Evolutionary conservation across 1,140 invertebrate genomes (phyloP).

Genomic region (Cardiocondyla obscurior): DNA sequence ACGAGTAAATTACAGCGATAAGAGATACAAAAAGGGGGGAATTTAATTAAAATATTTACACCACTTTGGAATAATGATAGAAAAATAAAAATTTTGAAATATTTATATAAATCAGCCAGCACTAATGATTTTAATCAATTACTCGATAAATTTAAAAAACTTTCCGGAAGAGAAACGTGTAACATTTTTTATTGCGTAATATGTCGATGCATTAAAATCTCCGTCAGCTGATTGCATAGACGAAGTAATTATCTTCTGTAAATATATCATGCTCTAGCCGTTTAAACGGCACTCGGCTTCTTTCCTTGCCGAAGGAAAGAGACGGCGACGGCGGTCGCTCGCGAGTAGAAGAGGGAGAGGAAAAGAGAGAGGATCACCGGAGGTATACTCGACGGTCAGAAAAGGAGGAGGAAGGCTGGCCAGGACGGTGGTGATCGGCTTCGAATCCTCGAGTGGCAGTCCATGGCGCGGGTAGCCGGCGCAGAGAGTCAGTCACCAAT

Average conservation of each 20-base stretch:
- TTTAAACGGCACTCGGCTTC: slow-evolving; percentile 16
- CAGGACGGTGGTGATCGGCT: slow-evolving; percentile 68
- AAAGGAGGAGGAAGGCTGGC: slow-evolving; percentile 68
- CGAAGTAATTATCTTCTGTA: slow-evolving; percentile 21
- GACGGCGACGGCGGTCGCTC: background rate
- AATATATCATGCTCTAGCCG: slow-evolving; percentile 6
- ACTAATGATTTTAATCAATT: too few species aligned
- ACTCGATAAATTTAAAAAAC: background rate
- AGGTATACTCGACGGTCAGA: slow-evolving; percentile 41
- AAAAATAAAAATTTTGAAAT: background rate
- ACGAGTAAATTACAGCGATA: background rate
- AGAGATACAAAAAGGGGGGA: background rate
- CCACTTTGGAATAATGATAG: too few species aligned
- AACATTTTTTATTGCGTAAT: slow-evolving; percentile 17
- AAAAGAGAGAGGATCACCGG: slow-evolving; percentile 61
- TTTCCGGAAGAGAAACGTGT: background rate
- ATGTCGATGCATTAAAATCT: slow-evolving; percentile 4
- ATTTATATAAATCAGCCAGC: background rate
- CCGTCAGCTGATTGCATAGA: slow-evolving; percentile 31
- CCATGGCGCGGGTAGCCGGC: slow-evolving; percentile 63
- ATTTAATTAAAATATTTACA: too few species aligned
- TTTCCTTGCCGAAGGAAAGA: slow-evolving; percentile 39
- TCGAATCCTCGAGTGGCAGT: slow-evolving; percentile 65
- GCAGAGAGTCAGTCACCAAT: slow-evolving; percentile 62
- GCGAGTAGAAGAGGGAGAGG: slow-evolving; percentile 14